These are phyloP conservation scores for Drosophila grimshawi DNA, from an alignment of 1,140 invertebrate genomes.

Conservation along the genomic window DNA sequence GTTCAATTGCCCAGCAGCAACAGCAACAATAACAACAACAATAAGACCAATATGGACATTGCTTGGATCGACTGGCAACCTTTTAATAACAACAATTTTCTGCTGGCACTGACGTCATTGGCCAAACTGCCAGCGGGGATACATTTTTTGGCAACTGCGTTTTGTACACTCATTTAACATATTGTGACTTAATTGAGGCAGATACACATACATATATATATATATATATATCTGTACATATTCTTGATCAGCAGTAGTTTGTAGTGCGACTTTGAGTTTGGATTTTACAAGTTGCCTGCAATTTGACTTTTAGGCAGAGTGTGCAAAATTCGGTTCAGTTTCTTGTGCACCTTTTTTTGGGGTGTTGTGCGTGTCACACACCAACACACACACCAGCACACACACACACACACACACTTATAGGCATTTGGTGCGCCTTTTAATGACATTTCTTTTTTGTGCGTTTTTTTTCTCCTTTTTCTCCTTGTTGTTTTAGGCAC, in stretches of 20 bases:
- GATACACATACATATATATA: too few species aligned
- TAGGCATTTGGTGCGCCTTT: constrained; percentile 3
- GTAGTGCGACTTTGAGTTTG: too few species aligned
- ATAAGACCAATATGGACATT: constrained; percentile 45
- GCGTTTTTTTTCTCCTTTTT: background rate
- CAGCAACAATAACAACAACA: constrained; percentile 26
- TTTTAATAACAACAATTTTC: constrained; percentile 48
- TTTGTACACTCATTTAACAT: background rate
- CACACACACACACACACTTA: constrained; percentile 4
- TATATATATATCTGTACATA: too few species aligned
- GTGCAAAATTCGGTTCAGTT: background rate
- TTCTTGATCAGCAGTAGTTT: too few species aligned
- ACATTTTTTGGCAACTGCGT: constrained; percentile 22
- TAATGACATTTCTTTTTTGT: constrained; percentile 26
- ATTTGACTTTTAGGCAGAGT: too few species aligned
- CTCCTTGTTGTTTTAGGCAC: constrained; percentile 29
- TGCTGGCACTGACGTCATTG: constrained; percentile 45
- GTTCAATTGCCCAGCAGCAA: constrained; percentile 58
- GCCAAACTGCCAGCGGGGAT: background rate
- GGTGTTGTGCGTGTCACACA: constrained; percentile 13
- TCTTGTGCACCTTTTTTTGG: background rate
- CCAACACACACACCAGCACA: background rate
- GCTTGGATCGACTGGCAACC: constrained; percentile 22
- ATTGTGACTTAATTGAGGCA: too few species aligned
- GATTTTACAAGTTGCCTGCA: too few species aligned